Conservation (phyloP, 2,888 invertebrate genomes). For the Apoda limacodes region DNA sequence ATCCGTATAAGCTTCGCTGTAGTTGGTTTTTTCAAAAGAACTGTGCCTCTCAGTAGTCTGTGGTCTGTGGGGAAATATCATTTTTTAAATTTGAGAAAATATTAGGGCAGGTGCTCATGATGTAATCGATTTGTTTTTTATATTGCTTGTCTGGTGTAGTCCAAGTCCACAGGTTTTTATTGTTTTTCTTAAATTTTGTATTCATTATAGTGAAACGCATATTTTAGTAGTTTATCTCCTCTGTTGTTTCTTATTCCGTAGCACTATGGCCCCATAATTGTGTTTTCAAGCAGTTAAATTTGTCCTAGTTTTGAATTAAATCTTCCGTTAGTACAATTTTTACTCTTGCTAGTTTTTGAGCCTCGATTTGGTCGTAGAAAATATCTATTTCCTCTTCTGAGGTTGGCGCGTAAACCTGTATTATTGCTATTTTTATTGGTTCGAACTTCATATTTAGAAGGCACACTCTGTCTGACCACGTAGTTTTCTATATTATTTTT, state of each 20-base stretch:
- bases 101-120: too few species aligned
- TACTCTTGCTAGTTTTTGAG: background rate
- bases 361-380: conserved; percentile 9
- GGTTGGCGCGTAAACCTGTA: conserved; percentile 15
- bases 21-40: too few species aligned
- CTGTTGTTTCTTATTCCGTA: conserved; percentile 12
- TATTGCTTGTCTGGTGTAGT: too few species aligned
- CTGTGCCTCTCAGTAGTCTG: conserved; percentile 4
- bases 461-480: conserved; percentile 16
- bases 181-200: too few species aligned
- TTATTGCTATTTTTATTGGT: conserved; percentile 6
- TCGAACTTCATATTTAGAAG: conserved; percentile 13
- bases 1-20: too few species aligned
- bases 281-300: conserved; percentile 9
- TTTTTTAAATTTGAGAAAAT: too few species aligned
- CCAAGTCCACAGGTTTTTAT: too few species aligned
- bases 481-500: conserved; percentile 14
- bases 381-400: conserved; percentile 3
- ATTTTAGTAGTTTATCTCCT: conserved; percentile 18
- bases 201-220: too few species aligned
- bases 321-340: conserved; percentile 9
- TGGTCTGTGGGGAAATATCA: conserved; percentile 5
- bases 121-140: too few species aligned
- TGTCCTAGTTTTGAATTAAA: conserved; percentile 11
- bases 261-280: conserved; percentile 10